Evolutionary conservation across 1,140 invertebrate species (phyloP), one percentile per base, ranked within the genome.

Genomic region (Idris sp.): DNA sequence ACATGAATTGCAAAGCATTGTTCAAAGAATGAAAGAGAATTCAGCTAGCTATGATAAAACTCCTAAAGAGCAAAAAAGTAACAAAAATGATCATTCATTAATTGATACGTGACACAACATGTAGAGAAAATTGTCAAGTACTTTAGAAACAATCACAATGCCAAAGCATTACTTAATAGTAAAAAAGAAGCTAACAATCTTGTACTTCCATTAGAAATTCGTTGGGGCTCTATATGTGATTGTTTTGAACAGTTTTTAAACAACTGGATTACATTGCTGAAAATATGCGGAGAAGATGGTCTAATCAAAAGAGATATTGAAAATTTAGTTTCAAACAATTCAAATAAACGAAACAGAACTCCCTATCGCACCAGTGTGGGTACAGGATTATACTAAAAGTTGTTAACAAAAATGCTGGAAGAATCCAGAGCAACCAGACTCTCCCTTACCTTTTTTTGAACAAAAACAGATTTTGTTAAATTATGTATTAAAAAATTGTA

Each of bases 61-160:
- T n/a, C n/a, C n/a, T n/a, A n/a, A n/a, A n/a, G n/a, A n/a, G n/a
- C n/a, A n/a, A n/a, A n/a, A n/a, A n/a, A n/a, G n/a, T n/a, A n/a
- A n/a, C n/a, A n/a, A n/a, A n/a, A n/a, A n/a, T n/a, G n/a, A n/a
- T n/a, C n/a, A n/a, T n/a, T n/a, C n/a, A 25, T 10, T 18, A n/a
- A 31, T 4, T 44, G 6, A 11, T 1, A 9, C 11, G 19, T 14
- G 5, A 58, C 53, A 11, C 35, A 44, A 26, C 53, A 58, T 10
- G 40, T 58, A 8, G 53, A 58, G 36, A 44, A 44, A 15, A 10
- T 44, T 13, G 51, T 43, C 2, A 53, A 53, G 16, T 53, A 38
- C 26, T 51, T 51, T 25, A 4, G 31, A 7, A 53, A 53, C 18
- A 53, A 53, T 28, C 49, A 53, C 9, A 28, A 28, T 8, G 49